Evolutionary conservation across 2,888 invertebrate species (phyloP), one percentile per base, ranked within the genome.

Genomic region (Arrhopalites spinosus): DNA sequence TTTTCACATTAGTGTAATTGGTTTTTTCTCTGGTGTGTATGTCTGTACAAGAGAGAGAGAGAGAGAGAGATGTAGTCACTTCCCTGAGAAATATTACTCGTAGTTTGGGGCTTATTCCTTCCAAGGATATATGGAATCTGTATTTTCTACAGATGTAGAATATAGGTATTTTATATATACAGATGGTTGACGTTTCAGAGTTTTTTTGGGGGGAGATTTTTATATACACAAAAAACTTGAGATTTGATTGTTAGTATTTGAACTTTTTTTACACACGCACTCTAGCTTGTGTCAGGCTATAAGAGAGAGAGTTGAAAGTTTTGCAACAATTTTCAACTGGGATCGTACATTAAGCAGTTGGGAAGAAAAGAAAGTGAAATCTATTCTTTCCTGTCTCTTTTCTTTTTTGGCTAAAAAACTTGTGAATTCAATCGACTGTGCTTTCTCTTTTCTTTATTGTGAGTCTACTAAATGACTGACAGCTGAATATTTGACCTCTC

Each of bases 1-100:
- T 69, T 69, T 74, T 56, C 68, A 69, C 75, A 75, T 75, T 75
- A 75, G 70, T 75, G 69, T 75, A 45, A 75, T 75, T 75, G 61
- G 53, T 75, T 68, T 63, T 63, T 29, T 50, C 53, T 36, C 64
- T 63, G 2, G 8, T 29, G 36, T 11, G 2, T 17, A 5, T 50
- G 2, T 50, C 15, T 15, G 17, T n/a, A 15, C 17, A 50, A 13
- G 50, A 50, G 11, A 50, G 50, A 13, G 50, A 13, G 15, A 3
- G n/a, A 13, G 17, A 8, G 50, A 15, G 15, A 15, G 50, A 15
- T 50, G 3, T 15, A 50, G 45, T 50, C 2, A 3, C 50, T 50
- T 15, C n/a, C n/a, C 29, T 30, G 59, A 25, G 2, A 61, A 13
- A 23, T 20, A 23, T 25, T 23, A 13, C 61, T 5, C 23, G n/a